phyloP scores from a whole-genome alignment of 2,113 vertebrate genomes.

The Panthera leo region DNA sequence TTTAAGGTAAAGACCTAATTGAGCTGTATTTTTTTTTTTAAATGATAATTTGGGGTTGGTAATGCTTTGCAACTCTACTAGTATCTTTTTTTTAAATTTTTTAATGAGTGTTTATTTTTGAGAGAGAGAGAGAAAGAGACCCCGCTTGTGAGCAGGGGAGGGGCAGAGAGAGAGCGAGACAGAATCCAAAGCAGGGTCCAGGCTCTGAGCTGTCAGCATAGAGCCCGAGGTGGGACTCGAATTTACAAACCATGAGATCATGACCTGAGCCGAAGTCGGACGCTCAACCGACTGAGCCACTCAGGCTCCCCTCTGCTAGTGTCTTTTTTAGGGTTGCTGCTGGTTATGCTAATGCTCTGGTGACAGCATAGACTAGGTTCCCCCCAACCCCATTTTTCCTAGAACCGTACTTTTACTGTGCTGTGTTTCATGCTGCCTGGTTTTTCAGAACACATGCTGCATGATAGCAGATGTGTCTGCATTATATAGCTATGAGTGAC shows the following conservation, averaged over 20 bases:
- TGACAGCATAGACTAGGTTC: no score
- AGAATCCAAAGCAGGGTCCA: no score
- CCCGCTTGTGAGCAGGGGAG: no score
- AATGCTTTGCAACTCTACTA: background rate
- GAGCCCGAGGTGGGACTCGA: no score
- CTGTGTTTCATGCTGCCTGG: background rate
- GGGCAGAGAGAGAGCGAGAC: no score
- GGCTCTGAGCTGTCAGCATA: no score
- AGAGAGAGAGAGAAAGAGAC: no score
- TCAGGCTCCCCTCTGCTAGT: background rate
- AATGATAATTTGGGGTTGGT: background rate
- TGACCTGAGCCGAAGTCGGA: no score
- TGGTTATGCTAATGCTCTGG: background rate
- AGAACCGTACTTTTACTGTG: rapidly evolving
- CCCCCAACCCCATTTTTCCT: background rate
- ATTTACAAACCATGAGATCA: no score
- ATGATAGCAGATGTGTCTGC: background rate
- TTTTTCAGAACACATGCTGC: background rate
- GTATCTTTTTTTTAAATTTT: background rate
- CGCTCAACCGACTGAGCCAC: no score
- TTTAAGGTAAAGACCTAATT: background rate
- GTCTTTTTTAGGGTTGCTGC: background rate
- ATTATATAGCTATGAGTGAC: background rate
- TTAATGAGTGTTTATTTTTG: no score
- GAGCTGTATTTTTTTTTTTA: background rate